phyloP scores from a whole-genome alignment of 2,797 vertebrate genomes.

The Emydoidea blandingii region DNA sequence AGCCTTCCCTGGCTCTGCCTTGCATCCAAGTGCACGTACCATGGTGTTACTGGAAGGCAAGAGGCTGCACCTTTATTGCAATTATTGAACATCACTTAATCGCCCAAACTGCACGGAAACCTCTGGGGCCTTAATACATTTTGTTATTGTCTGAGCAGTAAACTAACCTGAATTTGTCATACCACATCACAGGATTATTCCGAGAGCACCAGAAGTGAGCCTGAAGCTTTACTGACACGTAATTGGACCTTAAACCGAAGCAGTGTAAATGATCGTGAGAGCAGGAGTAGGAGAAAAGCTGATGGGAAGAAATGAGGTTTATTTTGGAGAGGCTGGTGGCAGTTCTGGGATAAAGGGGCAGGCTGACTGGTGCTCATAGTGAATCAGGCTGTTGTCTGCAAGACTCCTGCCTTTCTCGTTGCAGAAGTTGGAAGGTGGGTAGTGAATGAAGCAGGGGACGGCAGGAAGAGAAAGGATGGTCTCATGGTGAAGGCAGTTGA shows the following conservation, averaged over 20 bases:
- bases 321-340: accelerated
- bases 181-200: accelerated
- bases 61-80: accelerated
- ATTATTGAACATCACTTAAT: background rate
- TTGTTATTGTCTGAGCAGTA: background rate
- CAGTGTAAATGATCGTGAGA: background rate
- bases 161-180: accelerated
- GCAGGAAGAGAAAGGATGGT: background rate
- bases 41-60: background rate
- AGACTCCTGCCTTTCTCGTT: accelerated
- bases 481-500: background rate
- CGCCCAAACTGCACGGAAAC: accelerated
- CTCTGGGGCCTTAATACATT: background rate
- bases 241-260: background rate
- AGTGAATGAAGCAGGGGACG: accelerated
- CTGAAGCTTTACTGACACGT: background rate
- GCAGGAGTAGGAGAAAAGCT: background rate
- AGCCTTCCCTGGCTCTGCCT: background rate
- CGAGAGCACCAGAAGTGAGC: background rate
- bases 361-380: background rate
- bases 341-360: accelerated
- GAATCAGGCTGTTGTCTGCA: accelerated
- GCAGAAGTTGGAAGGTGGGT: accelerated
- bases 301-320: background rate
- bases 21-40: accelerated